phyloP scores from a whole-genome alignment of 2,888 invertebrate species.

The Athrips mouffetella region DNA sequence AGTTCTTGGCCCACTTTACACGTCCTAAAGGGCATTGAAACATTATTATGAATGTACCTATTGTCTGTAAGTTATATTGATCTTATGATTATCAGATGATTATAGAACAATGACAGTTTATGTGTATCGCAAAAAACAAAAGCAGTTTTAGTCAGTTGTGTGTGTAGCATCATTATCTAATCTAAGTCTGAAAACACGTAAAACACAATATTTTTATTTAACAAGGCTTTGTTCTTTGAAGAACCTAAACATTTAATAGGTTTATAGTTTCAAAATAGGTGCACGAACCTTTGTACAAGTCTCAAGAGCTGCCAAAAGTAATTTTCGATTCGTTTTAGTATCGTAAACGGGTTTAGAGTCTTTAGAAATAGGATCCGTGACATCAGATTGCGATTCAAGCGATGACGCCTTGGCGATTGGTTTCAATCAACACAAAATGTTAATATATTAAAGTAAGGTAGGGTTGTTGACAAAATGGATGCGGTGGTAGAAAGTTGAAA shows the following conservation, averaged over 20 bases:
- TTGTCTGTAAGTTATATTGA: not conserved
- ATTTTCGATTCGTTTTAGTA: slow-evolving; percentile 22
- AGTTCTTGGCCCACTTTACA: slow-evolving; percentile 10
- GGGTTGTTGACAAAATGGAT: not conserved
- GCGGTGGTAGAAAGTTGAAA: too few species aligned
- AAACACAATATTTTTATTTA: too few species aligned
- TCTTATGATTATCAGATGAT: too few species aligned
- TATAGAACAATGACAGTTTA: too few species aligned
- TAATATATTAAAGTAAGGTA: slow-evolving; percentile 12
- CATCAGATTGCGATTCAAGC: slow-evolving; percentile 33
- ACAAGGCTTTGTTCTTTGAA: too few species aligned
- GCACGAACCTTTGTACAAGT: not conserved
- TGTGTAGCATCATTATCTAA: too few species aligned
- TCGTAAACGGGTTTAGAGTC: slow-evolving; percentile 19
- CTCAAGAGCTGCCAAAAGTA: slow-evolving; percentile 2
- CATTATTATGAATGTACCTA: not conserved
- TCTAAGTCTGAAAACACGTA: too few species aligned
- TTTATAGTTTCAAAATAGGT: not conserved
- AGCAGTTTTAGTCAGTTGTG: too few species aligned
- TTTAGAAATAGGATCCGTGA: slow-evolving; percentile 26
- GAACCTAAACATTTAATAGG: not conserved
- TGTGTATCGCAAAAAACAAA: too few species aligned
- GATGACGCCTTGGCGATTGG: slow-evolving; percentile 35
- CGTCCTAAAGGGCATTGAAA: not conserved
- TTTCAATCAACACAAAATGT: slow-evolving; percentile 22